Percentiles rank a stretch among this genome's conserved stretches.
Conservation (phyloP, 2,797 vertebrate species). For the Poeciliopsis presidionis region DNA sequence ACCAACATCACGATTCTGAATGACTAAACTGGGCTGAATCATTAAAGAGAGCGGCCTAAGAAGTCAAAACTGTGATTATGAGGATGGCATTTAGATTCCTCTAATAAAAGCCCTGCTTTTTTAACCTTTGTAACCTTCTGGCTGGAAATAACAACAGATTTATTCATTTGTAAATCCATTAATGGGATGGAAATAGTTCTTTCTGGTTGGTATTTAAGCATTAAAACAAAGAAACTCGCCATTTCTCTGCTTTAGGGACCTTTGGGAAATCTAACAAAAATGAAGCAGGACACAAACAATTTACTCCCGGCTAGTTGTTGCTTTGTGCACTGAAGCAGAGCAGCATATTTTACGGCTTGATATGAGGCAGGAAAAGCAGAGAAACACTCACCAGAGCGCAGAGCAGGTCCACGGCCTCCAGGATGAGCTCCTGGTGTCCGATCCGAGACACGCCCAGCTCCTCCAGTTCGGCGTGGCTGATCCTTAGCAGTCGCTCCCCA, state of each 20-base stretch:
- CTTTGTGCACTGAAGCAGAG: constrained; percentile 18
- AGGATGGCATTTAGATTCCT: constrained; percentile 19
- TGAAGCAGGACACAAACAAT: constrained; percentile 9
- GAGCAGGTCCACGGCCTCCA: constrained; percentile 96
- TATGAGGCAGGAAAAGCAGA: constrained; percentile 12
- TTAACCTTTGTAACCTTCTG: constrained; percentile 4
- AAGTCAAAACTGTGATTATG: neutral
- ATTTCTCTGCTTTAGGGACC: constrained; percentile 8
- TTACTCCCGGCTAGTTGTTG: constrained; percentile 19
- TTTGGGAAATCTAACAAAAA: constrained; percentile 8
- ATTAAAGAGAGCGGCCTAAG: constrained; percentile 3
- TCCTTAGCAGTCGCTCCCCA: constrained; percentile 93
- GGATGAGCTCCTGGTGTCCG: constrained; percentile 96
- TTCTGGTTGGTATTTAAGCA: neutral
- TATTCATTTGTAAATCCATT: neutral
- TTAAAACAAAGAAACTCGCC: neutral
- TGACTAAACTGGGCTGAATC: constrained; percentile 8
- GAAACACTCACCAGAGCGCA: constrained; percentile 90
- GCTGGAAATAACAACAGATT: neutral
- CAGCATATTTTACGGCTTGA: constrained; percentile 22
- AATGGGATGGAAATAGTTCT: neutral
- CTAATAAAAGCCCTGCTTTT: neutral
- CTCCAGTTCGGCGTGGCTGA: constrained; percentile 96
- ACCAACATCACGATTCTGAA: constrained; percentile 1
- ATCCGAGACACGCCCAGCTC: constrained; percentile 96